These are phyloP conservation scores for Polietes domitor DNA, from an alignment of 2,888 invertebrate species.

Conservation along the genomic window DNA sequence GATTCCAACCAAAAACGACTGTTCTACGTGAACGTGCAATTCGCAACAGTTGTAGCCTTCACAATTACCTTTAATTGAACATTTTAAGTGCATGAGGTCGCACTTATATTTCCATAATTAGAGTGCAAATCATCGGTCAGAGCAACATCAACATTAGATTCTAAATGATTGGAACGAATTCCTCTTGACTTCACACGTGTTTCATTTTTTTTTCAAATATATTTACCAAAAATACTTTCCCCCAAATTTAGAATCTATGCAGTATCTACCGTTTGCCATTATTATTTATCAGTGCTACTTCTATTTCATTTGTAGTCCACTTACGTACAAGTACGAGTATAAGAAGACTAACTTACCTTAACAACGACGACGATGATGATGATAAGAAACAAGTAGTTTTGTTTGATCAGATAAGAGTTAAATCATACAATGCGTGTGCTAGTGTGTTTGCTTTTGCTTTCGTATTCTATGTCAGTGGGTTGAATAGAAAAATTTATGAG, in stretches of 20 bases:
- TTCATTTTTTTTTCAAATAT: too few species aligned
- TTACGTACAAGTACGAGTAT: not conserved
- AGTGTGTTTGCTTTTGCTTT: not conserved
- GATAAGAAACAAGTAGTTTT: conserved; percentile 29
- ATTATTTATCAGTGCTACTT: not conserved
- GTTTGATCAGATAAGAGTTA: conserved; percentile 50
- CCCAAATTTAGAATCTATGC: not conserved
- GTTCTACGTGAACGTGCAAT: too few species aligned
- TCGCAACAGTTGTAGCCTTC: too few species aligned
- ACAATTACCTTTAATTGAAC: too few species aligned
- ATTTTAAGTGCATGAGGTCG: too few species aligned
- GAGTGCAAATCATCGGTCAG: too few species aligned
- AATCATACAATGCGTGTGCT: conserved; percentile 10
- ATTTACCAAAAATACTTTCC: too few species aligned
- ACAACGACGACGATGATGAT: not conserved
- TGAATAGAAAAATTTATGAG: not conserved
- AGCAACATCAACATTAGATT: too few species aligned
- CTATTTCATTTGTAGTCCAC: not conserved
- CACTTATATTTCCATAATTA: too few species aligned
- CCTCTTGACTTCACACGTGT: too few species aligned
- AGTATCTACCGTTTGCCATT: not conserved
- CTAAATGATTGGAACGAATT: too few species aligned
- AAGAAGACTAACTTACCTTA: not conserved
- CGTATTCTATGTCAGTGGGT: not conserved
- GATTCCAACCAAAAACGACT: too few species aligned